Conservation (phyloP, 1,140 invertebrate genomes). For the Pseudomyrmex gracilis region DNA sequence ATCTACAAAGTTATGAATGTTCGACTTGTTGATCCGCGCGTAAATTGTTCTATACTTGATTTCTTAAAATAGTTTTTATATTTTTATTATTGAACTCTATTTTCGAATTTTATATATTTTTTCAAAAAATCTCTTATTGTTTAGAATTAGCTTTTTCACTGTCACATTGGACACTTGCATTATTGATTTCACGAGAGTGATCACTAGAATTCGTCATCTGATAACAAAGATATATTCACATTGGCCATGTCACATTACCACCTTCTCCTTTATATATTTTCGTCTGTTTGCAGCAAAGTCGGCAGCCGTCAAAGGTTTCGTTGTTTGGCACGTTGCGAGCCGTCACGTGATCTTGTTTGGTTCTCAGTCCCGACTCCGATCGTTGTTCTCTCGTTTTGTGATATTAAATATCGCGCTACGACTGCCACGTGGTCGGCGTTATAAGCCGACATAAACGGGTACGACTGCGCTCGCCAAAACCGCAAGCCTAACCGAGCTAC, state of each 20-base stretch:
- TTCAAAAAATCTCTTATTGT: background rate
- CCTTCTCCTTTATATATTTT: background rate
- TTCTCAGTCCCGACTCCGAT: slow-evolving; percentile 43
- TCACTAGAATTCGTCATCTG: no score
- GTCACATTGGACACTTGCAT: no score
- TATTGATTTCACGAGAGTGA: no score
- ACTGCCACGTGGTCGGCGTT: slow-evolving; percentile 53
- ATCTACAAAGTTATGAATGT: slow-evolving; percentile 8
- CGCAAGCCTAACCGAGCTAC: slow-evolving; percentile 53
- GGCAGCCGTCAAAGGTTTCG: slow-evolving; percentile 66
- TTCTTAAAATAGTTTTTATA: background rate
- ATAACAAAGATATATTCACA: no score
- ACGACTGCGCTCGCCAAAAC: slow-evolving; percentile 44
- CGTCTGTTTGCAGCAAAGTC: slow-evolving; percentile 26
- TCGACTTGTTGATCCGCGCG: slow-evolving; percentile 15
- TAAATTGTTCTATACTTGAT: background rate
- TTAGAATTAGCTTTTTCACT: no score
- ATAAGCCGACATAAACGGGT: slow-evolving; percentile 52
- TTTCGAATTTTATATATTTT: background rate
- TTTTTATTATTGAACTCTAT: background rate
- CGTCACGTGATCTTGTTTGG: slow-evolving; percentile 74
- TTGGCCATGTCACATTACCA: background rate
- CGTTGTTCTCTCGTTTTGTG: slow-evolving; percentile 62
- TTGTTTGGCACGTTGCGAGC: slow-evolving; percentile 68
- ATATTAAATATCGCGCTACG: slow-evolving; percentile 63